Conservation (phyloP, 2,113 vertebrate genomes). For the Percopsis transmontana region DNA sequence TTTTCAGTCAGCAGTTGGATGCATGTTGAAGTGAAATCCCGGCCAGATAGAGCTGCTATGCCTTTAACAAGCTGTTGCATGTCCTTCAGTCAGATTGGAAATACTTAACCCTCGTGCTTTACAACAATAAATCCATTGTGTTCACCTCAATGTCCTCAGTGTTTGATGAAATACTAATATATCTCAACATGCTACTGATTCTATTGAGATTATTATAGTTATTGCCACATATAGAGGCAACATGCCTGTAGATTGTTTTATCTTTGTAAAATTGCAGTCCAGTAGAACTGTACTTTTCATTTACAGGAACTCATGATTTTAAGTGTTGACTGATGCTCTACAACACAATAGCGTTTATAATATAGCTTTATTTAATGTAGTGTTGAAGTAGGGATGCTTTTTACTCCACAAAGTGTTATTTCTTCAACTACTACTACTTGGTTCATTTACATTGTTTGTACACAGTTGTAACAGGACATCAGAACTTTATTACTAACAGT, state of each 20-base stretch:
- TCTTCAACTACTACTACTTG: no score
- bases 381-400: neutral
- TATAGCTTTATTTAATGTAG: neutral
- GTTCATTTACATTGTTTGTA: no score
- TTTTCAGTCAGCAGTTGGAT: conserved; percentile 38
- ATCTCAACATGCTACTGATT: conserved; percentile 5
- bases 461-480: no score
- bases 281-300: neutral
- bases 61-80: conserved; percentile 59
- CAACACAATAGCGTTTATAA: neutral
- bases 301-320: neutral
- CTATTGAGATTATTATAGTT: conserved; percentile 38
- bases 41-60: conserved; percentile 39
- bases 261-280: neutral
- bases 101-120: conserved; percentile 42
- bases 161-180: conserved; percentile 19
- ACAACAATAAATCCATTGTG: conserved; percentile 43
- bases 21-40: conserved; percentile 36
- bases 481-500: no score
- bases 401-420: neutral
- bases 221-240: conserved; percentile 30
- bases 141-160: conserved; percentile 36
- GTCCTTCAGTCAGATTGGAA: conserved; percentile 44
- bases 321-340: neutral
- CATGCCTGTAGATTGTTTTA: neutral